Conservation (phyloP, 2,797 vertebrate genomes). For the Danio choprae region DNA sequence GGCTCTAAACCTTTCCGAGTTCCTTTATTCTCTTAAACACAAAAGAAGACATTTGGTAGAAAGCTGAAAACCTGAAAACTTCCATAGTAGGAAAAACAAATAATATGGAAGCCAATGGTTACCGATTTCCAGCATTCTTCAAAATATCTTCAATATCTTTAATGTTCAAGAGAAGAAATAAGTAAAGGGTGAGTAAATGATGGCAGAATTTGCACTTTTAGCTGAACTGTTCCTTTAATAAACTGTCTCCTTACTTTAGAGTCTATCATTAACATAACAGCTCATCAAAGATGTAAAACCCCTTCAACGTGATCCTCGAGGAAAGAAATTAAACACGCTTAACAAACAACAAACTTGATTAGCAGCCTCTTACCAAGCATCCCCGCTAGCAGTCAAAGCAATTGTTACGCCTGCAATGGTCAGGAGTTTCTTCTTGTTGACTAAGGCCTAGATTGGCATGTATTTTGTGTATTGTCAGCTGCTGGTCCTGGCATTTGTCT, state of each 20-base stretch:
- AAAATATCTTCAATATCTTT: too few relatives aligned
- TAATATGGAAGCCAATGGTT: too few relatives aligned
- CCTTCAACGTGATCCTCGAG: not conserved
- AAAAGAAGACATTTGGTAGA: too few relatives aligned
- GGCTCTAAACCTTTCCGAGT: too few relatives aligned
- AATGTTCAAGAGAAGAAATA: too few relatives aligned
- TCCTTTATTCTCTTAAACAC: too few relatives aligned
- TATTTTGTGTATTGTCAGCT: slow-evolving; percentile 39
- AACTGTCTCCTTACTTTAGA: not conserved
- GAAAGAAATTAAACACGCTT: not conserved
- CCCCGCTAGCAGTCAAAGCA: not conserved
- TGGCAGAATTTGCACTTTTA: too few relatives aligned
- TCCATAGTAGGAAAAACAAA: too few relatives aligned
- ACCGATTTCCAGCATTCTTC: too few relatives aligned
- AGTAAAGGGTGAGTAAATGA: too few relatives aligned
- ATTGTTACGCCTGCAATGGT: not conserved
- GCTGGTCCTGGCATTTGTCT: slow-evolving; percentile 20
- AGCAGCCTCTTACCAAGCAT: not conserved
- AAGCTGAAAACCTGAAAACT: too few relatives aligned
- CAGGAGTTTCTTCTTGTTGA: slow-evolving; percentile 9
- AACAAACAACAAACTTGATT: slow-evolving; percentile 2
- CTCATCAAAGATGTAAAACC: slow-evolving; percentile 2
- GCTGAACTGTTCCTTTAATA: too few relatives aligned
- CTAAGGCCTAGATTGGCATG: slow-evolving; percentile 18
- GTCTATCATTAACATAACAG: not conserved